Evolutionary conservation across 2,113 vertebrate genomes (phyloP).

Genomic region (Sterrhoptilus dennistouni): DNA sequence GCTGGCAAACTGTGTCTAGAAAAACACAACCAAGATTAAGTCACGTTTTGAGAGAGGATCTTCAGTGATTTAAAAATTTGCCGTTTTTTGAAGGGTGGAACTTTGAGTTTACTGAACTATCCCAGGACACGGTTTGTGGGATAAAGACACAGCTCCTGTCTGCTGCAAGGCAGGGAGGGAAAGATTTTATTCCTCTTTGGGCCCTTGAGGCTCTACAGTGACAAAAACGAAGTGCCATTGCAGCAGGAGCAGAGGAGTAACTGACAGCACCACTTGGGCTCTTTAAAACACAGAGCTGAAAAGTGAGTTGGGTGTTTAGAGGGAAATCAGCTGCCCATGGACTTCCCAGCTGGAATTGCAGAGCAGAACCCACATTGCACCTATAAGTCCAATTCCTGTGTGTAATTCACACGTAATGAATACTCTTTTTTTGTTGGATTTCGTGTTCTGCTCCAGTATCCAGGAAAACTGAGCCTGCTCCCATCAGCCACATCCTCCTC

Average conservation of each 20-base stretch:
- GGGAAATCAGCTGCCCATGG: background rate
- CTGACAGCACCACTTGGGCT: background rate
- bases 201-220: background rate
- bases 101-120: background rate
- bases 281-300: background rate
- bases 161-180: background rate
- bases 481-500: background rate
- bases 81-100: background rate
- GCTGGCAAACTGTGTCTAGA: background rate
- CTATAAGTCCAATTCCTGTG: accelerated
- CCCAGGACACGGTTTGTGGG: background rate
- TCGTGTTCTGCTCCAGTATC: background rate
- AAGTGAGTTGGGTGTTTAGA: background rate
- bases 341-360: background rate
- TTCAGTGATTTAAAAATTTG: background rate
- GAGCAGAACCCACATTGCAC: background rate
- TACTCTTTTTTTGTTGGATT: background rate
- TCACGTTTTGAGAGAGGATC: background rate
- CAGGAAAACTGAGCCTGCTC: background rate
- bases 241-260: background rate
- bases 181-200: background rate
- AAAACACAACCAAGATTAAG: background rate
- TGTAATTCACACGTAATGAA: background rate
- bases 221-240: background rate
- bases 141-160: background rate